These are phyloP conservation scores for Prunella fulvescens DNA, from an alignment of 2,113 vertebrate species.

Conservation along the genomic window DNA sequence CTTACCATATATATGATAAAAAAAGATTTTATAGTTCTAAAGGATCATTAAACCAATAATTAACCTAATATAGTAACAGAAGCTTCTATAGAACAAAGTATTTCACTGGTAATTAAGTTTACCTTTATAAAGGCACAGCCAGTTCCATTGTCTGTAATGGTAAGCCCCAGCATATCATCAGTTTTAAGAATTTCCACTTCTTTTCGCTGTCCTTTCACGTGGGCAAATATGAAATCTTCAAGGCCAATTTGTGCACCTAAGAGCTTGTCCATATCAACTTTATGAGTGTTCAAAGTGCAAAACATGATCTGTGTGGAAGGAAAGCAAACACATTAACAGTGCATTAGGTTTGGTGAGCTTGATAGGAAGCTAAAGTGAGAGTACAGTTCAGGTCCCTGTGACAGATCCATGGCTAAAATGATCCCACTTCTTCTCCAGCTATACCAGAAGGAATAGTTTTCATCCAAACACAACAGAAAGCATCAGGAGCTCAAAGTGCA, in stretches of 20 bases:
- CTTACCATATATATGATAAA: background rate
- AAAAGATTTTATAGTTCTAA: background rate
- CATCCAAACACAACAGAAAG: background rate
- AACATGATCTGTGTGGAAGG: conserved; percentile 85
- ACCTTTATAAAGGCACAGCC: conserved; percentile 96
- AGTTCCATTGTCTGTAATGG: conserved; percentile 93
- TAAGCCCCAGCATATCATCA: conserved; percentile 90
- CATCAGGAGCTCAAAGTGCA: background rate
- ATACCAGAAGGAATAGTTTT: background rate
- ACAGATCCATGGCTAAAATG: background rate
- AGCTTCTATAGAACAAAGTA: background rate
- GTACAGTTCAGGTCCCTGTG: background rate
- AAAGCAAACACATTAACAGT: background rate
- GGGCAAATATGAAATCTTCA: conserved; percentile 97
- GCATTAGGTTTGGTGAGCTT: background rate
- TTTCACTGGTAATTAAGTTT: background rate
- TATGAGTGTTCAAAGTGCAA: conserved; percentile 96
- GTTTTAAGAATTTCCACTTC: conserved; percentile 88
- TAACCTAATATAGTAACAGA: background rate
- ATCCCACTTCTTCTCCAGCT: background rate
- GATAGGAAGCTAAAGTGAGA: background rate
- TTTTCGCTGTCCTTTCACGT: conserved; percentile 89
- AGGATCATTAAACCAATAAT: background rate
- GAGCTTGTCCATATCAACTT: conserved; percentile 93
- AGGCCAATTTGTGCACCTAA: conserved; percentile 91